phyloP scores from a whole-genome alignment of 2,888 invertebrate genomes.

The Lacanobia oleracea region DNA sequence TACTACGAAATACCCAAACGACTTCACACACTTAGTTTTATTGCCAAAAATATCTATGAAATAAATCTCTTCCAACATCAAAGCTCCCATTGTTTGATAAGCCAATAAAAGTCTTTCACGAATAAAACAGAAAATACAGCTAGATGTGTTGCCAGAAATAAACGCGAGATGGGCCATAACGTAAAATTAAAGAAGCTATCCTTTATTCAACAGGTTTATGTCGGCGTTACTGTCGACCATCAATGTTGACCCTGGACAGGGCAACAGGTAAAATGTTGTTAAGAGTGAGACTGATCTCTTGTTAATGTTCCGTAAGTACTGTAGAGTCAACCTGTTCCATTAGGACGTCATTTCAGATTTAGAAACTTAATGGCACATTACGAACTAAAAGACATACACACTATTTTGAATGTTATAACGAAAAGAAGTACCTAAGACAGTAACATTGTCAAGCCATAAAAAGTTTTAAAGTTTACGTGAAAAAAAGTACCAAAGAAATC shows the following conservation, averaged over 20 bases:
- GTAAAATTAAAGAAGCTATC: conserved; percentile 56
- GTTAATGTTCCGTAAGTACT: conserved; percentile 16
- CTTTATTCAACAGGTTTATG: conserved; percentile 57
- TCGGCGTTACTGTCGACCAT: conserved; percentile 42
- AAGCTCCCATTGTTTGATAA: conserved; percentile 18
- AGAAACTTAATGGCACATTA: no score
- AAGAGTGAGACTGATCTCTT: conserved; percentile 9
- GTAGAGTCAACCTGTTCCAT: no score
- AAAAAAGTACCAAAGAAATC: no score
- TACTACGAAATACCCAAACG: conserved; percentile 4
- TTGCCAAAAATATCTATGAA: conserved; percentile 11
- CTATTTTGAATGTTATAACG: no score
- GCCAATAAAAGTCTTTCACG: conserved; percentile 23
- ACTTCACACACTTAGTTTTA: conserved; percentile 15
- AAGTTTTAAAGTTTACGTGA: no score
- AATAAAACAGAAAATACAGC: conserved; percentile 35
- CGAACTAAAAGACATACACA: no score
- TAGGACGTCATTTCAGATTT: no score
- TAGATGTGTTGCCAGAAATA: conserved; percentile 31
- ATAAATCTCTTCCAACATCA: conserved; percentile 40
- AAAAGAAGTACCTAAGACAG: no score
- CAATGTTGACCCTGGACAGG: conserved; percentile 29
- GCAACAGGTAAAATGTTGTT: conserved; percentile 51
- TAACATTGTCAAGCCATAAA: no score
- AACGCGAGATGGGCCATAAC: conserved; percentile 45